Percentiles rank a stretch among this genome's conserved stretches.
Conservation (phyloP, 2,113 vertebrate genomes). For the Hippocampus comes region DNA sequence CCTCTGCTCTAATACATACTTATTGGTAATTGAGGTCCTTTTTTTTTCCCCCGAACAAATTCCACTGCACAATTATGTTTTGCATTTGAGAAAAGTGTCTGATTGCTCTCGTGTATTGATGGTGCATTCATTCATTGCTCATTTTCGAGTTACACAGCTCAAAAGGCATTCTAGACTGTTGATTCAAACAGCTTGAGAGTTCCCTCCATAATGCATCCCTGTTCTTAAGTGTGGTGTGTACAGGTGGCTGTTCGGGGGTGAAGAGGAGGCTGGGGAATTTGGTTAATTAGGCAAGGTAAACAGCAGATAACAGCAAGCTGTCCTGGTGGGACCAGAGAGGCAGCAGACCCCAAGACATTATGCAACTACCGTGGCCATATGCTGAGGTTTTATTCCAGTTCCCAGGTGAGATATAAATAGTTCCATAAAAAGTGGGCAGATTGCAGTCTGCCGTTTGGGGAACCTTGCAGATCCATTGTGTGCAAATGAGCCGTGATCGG, state of each 20-base stretch:
- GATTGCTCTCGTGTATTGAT: neutral
- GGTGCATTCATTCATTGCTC: constrained; percentile 52
- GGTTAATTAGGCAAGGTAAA: constrained; percentile 74
- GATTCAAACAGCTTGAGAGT: constrained; percentile 50
- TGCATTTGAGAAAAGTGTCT: neutral
- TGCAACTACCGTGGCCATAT: constrained; percentile 20
- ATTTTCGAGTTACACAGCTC: constrained; percentile 63
- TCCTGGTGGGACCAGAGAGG: constrained; percentile 54
- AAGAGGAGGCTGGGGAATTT: constrained; percentile 59
- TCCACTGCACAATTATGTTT: neutral
- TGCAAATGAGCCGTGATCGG: constrained; percentile 37
- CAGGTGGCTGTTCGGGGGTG: constrained; percentile 64
- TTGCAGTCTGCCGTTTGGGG: constrained; percentile 26
- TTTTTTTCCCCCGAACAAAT: neutral
- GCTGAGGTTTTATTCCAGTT: neutral
- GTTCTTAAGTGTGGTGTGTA: constrained; percentile 66
- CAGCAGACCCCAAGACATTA: constrained; percentile 37
- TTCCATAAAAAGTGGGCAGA: constrained; percentile 32
- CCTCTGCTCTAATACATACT: neutral
- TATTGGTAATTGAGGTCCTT: neutral
- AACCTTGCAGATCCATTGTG: constrained; percentile 36
- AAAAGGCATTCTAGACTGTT: constrained; percentile 62
- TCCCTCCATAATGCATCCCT: constrained; percentile 47
- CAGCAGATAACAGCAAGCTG: constrained; percentile 59
- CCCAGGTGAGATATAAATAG: constrained; percentile 16